These are phyloP conservation scores for Holotrichia oblita DNA, from an alignment of 1,140 invertebrate genomes.

Conservation along the genomic window DNA sequence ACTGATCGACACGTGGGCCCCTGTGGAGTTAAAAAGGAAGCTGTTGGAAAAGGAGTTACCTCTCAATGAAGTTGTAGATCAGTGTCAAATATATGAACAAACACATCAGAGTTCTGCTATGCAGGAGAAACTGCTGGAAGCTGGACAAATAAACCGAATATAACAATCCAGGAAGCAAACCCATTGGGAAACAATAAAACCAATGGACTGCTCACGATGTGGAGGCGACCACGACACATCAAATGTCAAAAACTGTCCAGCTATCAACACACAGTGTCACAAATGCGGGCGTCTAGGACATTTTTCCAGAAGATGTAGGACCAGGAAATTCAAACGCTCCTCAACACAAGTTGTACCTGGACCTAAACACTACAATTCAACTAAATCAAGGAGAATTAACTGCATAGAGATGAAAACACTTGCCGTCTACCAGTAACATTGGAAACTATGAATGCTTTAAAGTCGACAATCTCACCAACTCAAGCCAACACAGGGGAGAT, in stretches of 20 bases:
- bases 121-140: constrained; percentile 31
- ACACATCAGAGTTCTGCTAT: constrained; percentile 27
- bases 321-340: constrained; percentile 22
- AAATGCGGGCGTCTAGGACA: constrained; percentile 43
- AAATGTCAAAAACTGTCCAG: constrained; percentile 38
- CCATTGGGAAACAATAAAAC: background rate
- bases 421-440: background rate
- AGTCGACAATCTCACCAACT: constrained; percentile 13
- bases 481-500: background rate
- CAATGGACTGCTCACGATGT: constrained; percentile 42
- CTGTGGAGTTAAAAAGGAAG: constrained; percentile 50
- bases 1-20: constrained; percentile 51
- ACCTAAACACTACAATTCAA: background rate
- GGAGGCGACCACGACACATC: constrained; percentile 34
- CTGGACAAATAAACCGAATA: background rate
- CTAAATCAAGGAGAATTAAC: background rate
- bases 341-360: background rate
- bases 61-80: constrained; percentile 48
- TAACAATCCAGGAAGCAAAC: constrained; percentile 19
- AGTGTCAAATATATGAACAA: constrained; percentile 47
- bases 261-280: constrained; percentile 41
- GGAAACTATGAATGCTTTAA: constrained; percentile 43
- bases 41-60: constrained; percentile 53
- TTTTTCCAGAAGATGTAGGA: constrained; percentile 44
- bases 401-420: background rate